phyloP scores from a whole-genome alignment of 1,140 invertebrate genomes.

The Copidosoma floridanum region DNA sequence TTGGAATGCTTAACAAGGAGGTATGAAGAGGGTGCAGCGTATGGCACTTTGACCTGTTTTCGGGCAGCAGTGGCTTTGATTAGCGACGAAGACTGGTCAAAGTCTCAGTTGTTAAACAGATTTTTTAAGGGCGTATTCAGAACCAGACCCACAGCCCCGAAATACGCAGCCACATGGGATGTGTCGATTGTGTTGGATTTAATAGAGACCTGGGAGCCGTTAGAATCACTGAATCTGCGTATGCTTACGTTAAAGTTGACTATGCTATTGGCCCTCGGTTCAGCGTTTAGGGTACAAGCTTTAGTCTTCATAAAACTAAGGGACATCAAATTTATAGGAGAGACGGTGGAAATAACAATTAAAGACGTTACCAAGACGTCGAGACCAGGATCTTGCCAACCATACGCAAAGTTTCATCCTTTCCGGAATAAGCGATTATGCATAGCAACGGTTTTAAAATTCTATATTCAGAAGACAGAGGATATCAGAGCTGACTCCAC shows the following conservation, averaged over 20 bases:
- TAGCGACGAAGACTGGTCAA: neutral
- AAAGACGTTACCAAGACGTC: neutral
- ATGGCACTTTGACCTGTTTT: constrained; percentile 30
- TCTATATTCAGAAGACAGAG: neutral
- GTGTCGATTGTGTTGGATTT: constrained; percentile 16
- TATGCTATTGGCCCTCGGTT: constrained; percentile 15
- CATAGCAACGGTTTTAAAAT: neutral
- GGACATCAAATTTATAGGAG: neutral
- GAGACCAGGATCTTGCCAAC: neutral
- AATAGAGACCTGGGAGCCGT: constrained; percentile 10
- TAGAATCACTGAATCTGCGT: constrained; percentile 3
- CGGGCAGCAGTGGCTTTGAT: constrained; percentile 30
- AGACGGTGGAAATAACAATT: neutral
- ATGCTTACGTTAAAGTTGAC: constrained; percentile 13
- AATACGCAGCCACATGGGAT: constrained; percentile 37
- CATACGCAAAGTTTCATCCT: neutral
- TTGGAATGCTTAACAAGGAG: constrained; percentile 16
- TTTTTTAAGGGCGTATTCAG: constrained; percentile 38
- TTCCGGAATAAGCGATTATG: neutral
- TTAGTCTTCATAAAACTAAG: constrained; percentile 13
- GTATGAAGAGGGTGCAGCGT: constrained; percentile 30
- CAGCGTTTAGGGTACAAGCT: constrained; percentile 11
- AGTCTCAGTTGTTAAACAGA: constrained; percentile 18
- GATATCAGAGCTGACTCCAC: neutral
- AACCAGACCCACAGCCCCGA: constrained; percentile 29